Percentiles rank a stretch among this genome's conserved stretches.
These are phyloP conservation scores for Ptilodon capucinus DNA, from an alignment of 2,888 invertebrate species.

Conservation along the genomic window DNA sequence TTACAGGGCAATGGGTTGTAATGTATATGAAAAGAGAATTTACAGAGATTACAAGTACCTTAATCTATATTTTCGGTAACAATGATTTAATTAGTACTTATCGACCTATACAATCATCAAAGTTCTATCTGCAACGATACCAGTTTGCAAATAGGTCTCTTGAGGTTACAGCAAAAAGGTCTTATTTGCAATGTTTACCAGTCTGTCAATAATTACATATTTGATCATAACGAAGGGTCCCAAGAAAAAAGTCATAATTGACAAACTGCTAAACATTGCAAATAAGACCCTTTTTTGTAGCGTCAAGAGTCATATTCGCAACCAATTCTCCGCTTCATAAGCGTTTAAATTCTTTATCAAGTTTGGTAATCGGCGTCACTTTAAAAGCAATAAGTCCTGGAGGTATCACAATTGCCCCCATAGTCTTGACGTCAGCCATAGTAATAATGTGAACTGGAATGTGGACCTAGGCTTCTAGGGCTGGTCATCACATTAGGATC, in stretches of 20 bases:
- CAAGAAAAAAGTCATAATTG: no score
- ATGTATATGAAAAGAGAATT: slow-evolving; percentile 10
- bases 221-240: no score
- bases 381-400: slow-evolving; percentile 62
- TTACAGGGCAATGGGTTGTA: no score
- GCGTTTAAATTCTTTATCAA: slow-evolving; percentile 17
- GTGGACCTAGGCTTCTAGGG: slow-evolving; percentile 70
- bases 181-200: no score
- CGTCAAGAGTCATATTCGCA: no score
- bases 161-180: no score
- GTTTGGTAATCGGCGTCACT: slow-evolving; percentile 10
- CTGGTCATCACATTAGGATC: slow-evolving; percentile 62
- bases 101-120: no score
- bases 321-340: slow-evolving; percentile 29
- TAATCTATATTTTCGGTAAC: neutral
- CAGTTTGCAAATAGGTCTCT: no score
- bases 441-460: slow-evolving; percentile 65
- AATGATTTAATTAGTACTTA: neutral
- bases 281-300: no score
- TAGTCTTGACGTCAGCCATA: slow-evolving; percentile 65
- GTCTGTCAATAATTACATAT: no score
- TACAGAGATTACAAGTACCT: slow-evolving; percentile 11
- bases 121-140: no score
- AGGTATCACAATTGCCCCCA: slow-evolving; percentile 41
- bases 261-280: no score